Evolutionary conservation across 2,113 vertebrate genomes (phyloP).

Genomic region (Plotosus lineatus): DNA sequence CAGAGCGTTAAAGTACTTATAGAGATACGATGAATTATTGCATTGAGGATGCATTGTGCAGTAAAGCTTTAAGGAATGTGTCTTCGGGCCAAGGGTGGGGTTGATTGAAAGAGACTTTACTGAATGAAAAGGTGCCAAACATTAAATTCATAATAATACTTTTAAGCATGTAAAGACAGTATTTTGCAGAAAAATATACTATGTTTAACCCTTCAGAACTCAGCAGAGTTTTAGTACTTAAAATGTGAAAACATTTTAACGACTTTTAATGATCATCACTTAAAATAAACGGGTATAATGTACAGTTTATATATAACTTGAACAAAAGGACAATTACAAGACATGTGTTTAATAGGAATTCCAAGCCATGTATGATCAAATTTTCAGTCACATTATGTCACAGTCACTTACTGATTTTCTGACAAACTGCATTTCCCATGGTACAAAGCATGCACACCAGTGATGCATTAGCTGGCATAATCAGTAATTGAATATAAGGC

Average conservation of each 20-base stretch:
- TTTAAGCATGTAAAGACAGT: neutral
- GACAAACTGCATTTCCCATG: too few relatives aligned
- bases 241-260: neutral
- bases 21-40: conserved; percentile 21
- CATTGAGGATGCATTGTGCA: neutral
- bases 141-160: neutral
- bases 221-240: too few relatives aligned
- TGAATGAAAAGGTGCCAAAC: conserved; percentile 8
- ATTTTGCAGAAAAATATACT: conserved; percentile 1
- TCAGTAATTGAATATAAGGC: too few relatives aligned
- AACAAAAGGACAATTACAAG: neutral
- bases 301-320: neutral
- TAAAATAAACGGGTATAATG: neutral
- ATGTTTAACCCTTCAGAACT: neutral
- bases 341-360: too few relatives aligned
- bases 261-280: neutral
- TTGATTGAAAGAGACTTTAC: conserved; percentile 8
- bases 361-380: too few relatives aligned
- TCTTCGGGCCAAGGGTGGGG: conserved; percentile 30
- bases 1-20: neutral
- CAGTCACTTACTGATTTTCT: too few relatives aligned
- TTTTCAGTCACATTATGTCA: too few relatives aligned
- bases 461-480: too few relatives aligned
- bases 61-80: conserved; percentile 25
- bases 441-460: too few relatives aligned